Conservation (phyloP, 2,888 invertebrate species). For the Drosophila mayaguana region DNA sequence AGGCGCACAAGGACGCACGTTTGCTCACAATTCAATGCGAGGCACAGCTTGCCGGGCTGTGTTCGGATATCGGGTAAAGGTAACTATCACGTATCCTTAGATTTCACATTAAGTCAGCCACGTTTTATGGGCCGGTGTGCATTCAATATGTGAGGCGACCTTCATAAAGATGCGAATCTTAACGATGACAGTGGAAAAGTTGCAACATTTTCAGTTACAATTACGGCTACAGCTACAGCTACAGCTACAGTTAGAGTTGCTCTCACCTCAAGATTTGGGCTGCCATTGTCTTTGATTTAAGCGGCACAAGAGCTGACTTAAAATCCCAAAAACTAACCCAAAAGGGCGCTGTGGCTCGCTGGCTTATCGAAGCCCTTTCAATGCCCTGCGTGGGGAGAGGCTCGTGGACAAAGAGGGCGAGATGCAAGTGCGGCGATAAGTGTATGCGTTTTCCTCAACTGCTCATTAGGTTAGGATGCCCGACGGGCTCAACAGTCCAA, state of each 20-base stretch:
- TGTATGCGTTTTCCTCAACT: conserved; percentile 78
- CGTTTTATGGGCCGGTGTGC: conserved; percentile 44
- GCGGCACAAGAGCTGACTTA: conserved; percentile 61
- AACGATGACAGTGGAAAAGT: conserved; percentile 80
- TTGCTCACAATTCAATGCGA: conserved; percentile 27
- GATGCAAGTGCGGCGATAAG: conserved; percentile 77
- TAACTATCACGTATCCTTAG: conserved; percentile 53
- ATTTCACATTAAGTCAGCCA: conserved; percentile 32
- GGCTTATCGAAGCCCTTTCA: conserved; percentile 70
- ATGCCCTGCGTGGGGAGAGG: conserved; percentile 43
- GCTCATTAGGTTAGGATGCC: conserved; percentile 74
- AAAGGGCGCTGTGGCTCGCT: conserved; percentile 27
- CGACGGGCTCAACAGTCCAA: conserved; percentile 29
- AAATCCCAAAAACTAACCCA: conserved; percentile 58
- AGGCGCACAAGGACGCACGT: conserved; percentile 24
- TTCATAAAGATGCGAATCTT: conserved; percentile 83
- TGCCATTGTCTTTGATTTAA: conserved; percentile 73
- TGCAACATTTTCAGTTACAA: conserved; percentile 36
- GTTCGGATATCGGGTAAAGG: conserved; percentile 26
- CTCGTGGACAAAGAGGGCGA: conserved; percentile 28
- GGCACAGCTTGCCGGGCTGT: conserved; percentile 17
- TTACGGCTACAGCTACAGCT: background rate
- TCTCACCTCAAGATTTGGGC: conserved; percentile 47
- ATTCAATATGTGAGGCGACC: conserved; percentile 62
- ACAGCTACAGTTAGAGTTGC: background rate